phyloP scores from a whole-genome alignment of 2,113 vertebrate genomes.

The Atrichornis clamosus region DNA sequence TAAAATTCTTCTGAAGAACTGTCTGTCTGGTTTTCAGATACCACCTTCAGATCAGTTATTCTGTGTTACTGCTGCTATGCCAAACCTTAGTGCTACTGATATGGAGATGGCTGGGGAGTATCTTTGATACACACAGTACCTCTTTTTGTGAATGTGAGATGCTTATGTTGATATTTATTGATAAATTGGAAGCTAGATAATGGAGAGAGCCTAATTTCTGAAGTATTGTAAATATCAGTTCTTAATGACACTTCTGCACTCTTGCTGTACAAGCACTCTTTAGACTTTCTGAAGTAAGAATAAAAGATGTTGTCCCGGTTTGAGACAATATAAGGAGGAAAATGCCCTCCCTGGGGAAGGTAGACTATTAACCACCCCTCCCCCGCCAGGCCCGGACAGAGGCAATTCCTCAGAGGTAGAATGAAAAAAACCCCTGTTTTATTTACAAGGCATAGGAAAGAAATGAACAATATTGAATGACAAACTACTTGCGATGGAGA shows the following conservation, averaged over 20 bases:
- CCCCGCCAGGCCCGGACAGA: no score
- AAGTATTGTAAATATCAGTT: neutral
- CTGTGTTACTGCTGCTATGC: neutral
- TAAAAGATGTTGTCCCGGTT: neutral
- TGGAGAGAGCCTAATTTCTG: neutral
- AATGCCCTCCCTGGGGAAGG: no score
- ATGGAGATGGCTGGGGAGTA: rapidly evolving
- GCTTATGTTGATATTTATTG: neutral
- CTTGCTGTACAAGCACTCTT: neutral
- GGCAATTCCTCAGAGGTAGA: no score
- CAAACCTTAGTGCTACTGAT: neutral
- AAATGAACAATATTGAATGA: no score
- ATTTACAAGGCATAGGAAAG: no score
- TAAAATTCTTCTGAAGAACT: neutral
- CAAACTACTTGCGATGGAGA: no score
- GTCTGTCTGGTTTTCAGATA: neutral
- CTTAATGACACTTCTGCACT: neutral
- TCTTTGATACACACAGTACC: neutral
- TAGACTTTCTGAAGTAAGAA: neutral
- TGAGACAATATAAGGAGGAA: no score
- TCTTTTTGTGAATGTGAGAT: neutral
- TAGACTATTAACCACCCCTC: no score
- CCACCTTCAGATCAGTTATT: neutral
- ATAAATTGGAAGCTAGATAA: neutral
- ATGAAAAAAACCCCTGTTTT: no score